These are phyloP conservation scores for Sipha flava DNA, from an alignment of 1,140 invertebrate genomes.

Conservation along the genomic window DNA sequence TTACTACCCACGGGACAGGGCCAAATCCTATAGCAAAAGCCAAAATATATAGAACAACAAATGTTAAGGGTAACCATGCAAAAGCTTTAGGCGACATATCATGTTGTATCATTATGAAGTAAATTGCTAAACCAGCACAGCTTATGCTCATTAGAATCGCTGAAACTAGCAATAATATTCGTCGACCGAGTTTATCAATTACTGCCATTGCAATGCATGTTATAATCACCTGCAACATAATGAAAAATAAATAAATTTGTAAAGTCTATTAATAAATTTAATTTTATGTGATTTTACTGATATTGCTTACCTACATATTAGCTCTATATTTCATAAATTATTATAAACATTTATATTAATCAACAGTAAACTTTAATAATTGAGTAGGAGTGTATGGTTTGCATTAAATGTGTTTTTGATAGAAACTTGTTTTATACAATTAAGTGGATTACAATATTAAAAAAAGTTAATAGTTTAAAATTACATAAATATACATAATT, in stretches of 20 bases:
- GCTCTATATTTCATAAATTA: too few relatives aligned
- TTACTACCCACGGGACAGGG: constrained; percentile 52
- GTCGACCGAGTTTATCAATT: constrained; percentile 67
- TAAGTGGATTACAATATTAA: too few relatives aligned
- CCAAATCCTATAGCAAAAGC: constrained; percentile 45
- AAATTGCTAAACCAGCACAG: constrained; percentile 54
- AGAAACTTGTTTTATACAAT: too few relatives aligned
- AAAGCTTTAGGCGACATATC: constrained; percentile 38
- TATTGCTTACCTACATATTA: neutral
- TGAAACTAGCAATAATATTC: constrained; percentile 53
- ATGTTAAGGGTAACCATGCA: constrained; percentile 48
- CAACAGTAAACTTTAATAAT: too few relatives aligned
- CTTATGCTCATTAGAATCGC: constrained; percentile 58
- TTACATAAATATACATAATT: too few relatives aligned
- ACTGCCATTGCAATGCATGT: constrained; percentile 58
- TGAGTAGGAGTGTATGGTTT: too few relatives aligned
- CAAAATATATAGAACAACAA: constrained; percentile 50
- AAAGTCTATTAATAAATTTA: neutral
- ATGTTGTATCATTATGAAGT: constrained; percentile 43
- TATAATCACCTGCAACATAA: neutral
- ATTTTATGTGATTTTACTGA: neutral
- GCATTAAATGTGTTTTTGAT: too few relatives aligned
- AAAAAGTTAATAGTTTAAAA: too few relatives aligned
- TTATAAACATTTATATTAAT: too few relatives aligned
- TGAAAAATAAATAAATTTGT: neutral